A percentile compares a stretch with the other conserved stretches of the same genome.
phyloP scores from a whole-genome alignment of 2,797 vertebrate species.

The Poeciliopsis presidionis region DNA sequence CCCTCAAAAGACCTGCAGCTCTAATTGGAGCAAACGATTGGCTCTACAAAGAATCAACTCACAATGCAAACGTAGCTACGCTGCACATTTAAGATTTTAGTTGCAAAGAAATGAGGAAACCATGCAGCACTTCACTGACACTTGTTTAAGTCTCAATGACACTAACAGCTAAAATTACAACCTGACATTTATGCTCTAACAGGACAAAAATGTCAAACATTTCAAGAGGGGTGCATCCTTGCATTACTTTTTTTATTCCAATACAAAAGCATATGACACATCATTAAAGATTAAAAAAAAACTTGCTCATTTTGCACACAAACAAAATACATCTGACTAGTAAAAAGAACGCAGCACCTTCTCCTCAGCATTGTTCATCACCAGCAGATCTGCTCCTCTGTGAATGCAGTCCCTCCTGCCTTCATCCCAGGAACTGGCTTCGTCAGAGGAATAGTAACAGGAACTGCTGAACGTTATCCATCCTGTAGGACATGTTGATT shows the following conservation, averaged over 20 bases:
- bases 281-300: background rate
- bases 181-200: background rate
- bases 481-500: slow-evolving; percentile 7
- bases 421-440: background rate
- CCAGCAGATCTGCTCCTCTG: background rate
- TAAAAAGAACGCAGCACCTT: background rate
- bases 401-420: slow-evolving; percentile 3
- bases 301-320: background rate
- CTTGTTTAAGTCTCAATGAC: background rate
- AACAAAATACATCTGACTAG: background rate
- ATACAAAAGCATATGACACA: background rate
- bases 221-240: background rate
- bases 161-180: rapidly evolving
- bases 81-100: background rate
- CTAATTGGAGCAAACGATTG: background rate
- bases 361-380: background rate
- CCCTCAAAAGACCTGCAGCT: no score
- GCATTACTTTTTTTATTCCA: background rate
- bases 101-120: background rate
- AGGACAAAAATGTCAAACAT: background rate
- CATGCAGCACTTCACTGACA: background rate
- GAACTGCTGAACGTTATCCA: background rate
- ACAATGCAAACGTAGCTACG: background rate
- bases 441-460: background rate
- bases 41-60: background rate